These are phyloP conservation scores for Ophioninae sp. DNA, from an alignment of 2,888 invertebrate species.

Conservation along the genomic window DNA sequence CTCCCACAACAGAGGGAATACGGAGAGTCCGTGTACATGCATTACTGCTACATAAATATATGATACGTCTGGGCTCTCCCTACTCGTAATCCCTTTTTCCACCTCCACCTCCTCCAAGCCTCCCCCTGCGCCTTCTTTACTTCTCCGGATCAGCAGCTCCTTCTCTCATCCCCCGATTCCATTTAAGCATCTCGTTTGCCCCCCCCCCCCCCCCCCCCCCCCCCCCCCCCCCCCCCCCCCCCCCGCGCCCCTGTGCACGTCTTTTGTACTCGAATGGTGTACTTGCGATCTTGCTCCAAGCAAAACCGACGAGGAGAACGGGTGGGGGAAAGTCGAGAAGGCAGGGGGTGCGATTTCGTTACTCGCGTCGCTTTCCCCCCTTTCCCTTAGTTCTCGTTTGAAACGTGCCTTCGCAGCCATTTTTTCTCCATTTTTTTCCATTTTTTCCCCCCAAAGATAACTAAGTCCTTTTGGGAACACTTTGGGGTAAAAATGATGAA, in stretches of 20 bases:
- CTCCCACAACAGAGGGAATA: conserved; percentile 63
- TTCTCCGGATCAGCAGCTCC: conserved; percentile 65
- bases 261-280: conserved; percentile 26
- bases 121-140: conserved; percentile 21
- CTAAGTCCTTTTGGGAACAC: no score
- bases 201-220: conserved; percentile 43
- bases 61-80: conserved; percentile 43
- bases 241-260: conserved; percentile 40
- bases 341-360: conserved; percentile 68
- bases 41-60: conserved; percentile 13
- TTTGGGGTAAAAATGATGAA: no score
- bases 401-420: conserved; percentile 25
- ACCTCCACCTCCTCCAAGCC: conserved; percentile 53
- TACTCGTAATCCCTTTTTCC: conserved; percentile 51
- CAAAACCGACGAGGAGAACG: background rate
- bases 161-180: conserved; percentile 59
- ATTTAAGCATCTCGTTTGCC: conserved; percentile 45
- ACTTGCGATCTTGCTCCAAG: background rate
- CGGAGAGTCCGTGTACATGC: conserved; percentile 68
- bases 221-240: conserved; percentile 47
- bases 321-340: conserved; percentile 10
- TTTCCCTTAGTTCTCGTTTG: conserved; percentile 15
- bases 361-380: conserved; percentile 59
- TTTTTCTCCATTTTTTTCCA: conserved; percentile 59
- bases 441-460: background rate